Evolutionary conservation across 2,888 invertebrate species (phyloP).

Genomic region (Girardia tigrina): DNA sequence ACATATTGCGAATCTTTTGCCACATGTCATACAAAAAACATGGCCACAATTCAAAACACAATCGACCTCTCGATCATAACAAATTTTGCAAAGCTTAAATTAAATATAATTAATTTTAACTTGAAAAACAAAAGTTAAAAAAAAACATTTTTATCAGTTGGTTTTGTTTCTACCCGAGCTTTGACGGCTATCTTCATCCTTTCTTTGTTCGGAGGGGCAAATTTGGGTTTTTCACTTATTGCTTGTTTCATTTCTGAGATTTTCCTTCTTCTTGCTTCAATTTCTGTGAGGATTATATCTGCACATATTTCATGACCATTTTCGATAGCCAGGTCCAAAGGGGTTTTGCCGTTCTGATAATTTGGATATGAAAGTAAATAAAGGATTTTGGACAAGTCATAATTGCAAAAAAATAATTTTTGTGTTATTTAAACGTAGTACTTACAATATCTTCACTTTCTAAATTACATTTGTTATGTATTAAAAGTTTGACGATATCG

Average conservation of each 20-base stretch:
- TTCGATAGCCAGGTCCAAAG: background rate
- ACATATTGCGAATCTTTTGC: background rate
- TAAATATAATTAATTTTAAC: background rate
- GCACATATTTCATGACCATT: background rate
- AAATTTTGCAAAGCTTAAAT: constrained; percentile 3
- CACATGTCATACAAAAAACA: background rate
- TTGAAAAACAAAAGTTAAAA: background rate
- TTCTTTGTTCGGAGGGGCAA: background rate
- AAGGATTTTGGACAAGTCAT: too few species aligned
- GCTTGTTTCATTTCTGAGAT: background rate
- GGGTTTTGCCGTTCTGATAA: background rate
- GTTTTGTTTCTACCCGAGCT: background rate
- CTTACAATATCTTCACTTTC: too few species aligned
- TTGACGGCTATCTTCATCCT: background rate
- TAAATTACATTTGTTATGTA: too few species aligned
- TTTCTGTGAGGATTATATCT: background rate
- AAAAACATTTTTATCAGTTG: background rate
- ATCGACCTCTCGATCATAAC: background rate
- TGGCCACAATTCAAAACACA: background rate
- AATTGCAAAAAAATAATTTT: too few species aligned
- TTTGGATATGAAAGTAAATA: too few species aligned
- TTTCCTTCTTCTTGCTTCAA: background rate
- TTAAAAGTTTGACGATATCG: too few species aligned
- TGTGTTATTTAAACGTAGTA: too few species aligned
- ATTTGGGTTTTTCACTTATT: background rate